A percentile compares a stretch with the other conserved stretches of the same genome.
Evolutionary conservation across 2,888 invertebrate genomes (phyloP).

Genomic region (Amiota minor): DNA sequence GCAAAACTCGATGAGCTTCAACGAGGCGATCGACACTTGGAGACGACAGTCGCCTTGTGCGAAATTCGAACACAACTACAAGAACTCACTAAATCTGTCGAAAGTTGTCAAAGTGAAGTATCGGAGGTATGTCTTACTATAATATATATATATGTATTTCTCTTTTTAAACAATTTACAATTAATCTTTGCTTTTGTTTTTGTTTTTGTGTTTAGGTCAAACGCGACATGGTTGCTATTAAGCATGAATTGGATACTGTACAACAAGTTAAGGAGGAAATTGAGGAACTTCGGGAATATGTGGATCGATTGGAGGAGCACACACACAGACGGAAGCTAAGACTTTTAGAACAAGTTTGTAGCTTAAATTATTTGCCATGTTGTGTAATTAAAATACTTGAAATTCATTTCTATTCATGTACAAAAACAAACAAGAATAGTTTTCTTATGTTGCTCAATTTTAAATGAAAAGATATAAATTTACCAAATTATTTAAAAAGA

Average conservation of each 20-base stretch:
- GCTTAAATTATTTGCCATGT: conserved; percentile 74
- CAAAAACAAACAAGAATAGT: conserved; percentile 46
- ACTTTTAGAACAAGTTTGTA: conserved; percentile 90
- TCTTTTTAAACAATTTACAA: background rate
- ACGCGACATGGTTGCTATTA: conserved; percentile 95
- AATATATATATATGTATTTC: background rate
- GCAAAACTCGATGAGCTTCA: conserved; percentile 95
- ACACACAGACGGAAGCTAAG: conserved; percentile 91
- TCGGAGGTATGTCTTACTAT: conserved; percentile 78
- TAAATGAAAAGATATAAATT: conserved; percentile 8
- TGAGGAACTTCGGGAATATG: conserved; percentile 92
- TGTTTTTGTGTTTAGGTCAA: conserved; percentile 78
- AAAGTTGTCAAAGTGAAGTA: conserved; percentile 95
- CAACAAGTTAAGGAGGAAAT: conserved; percentile 96
- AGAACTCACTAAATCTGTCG: conserved; percentile 94
- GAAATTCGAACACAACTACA: conserved; percentile 94
- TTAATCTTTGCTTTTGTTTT: background rate
- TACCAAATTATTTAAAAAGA: background rate
- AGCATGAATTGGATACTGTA: conserved; percentile 93
- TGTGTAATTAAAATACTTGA: conserved; percentile 73
- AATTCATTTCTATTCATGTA: conserved; percentile 69
- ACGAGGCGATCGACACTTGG: conserved; percentile 90
- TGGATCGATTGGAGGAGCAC: conserved; percentile 92
- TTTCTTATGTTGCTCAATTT: conserved; percentile 33
- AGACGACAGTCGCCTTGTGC: conserved; percentile 94